Percentiles rank a stretch among this genome's conserved stretches.
These are phyloP conservation scores for Chaetodon trifascialis DNA, from an alignment of 2,113 vertebrate genomes.

Conservation along the genomic window DNA sequence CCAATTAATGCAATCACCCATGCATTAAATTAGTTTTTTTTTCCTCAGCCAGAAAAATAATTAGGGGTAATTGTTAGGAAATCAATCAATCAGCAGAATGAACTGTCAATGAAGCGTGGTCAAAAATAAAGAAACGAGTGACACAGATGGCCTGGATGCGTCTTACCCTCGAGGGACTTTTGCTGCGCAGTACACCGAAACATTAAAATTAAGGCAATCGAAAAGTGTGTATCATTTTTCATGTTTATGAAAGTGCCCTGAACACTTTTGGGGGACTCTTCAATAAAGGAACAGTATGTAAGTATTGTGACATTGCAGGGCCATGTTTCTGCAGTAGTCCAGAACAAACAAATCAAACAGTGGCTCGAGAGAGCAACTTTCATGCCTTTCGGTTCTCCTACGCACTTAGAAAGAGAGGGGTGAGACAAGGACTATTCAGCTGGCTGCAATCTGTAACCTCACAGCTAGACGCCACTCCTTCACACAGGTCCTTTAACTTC, in stretches of 20 bases:
- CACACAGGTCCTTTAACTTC: no score
- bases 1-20: conserved; percentile 85
- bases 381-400: no score
- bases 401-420: no score
- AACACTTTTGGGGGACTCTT: not conserved
- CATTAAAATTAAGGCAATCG: conserved; percentile 33
- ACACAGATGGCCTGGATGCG: conserved; percentile 70
- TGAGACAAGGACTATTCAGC: no score
- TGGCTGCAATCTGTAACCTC: no score
- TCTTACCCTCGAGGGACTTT: conserved; percentile 52
- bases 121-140: conserved; percentile 72
- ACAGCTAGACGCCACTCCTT: no score
- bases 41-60: conserved; percentile 79
- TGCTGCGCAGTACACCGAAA: conserved; percentile 46
- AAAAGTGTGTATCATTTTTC: conserved; percentile 22
- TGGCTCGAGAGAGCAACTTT: no score
- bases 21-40: conserved; percentile 87
- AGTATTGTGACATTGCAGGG: no score
- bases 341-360: no score
- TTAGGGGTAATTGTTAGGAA: conserved; percentile 83
- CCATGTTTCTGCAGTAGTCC: no score
- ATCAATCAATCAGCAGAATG: conserved; percentile 83
- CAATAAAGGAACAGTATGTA: no score
- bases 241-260: conserved; percentile 15
- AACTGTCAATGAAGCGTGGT: conserved; percentile 79